These are phyloP conservation scores for Drosophila kuntzei DNA, from an alignment of 2,888 invertebrate species.

Conservation along the genomic window DNA sequence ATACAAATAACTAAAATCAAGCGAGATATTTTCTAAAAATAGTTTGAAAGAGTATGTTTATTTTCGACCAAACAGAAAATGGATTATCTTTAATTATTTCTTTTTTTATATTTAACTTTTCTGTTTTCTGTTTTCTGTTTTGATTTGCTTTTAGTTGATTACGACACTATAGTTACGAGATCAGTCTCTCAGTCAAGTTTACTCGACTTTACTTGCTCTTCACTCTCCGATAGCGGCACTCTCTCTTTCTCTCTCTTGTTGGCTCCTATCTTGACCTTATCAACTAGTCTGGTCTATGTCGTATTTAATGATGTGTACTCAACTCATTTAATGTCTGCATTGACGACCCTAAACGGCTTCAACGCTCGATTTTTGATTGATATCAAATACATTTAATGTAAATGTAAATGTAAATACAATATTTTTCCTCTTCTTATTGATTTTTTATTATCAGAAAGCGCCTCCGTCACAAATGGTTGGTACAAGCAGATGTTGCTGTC, in stretches of 20 bases:
- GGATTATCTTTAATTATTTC: neutral
- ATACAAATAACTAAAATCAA: neutral
- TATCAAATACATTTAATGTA: constrained; percentile 17
- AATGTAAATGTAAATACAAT: constrained; percentile 16
- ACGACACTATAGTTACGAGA: constrained; percentile 34
- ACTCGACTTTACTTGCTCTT: constrained; percentile 38
- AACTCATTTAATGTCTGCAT: constrained; percentile 20
- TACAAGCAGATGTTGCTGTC: constrained; percentile 19
- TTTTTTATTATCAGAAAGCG: constrained; percentile 29
- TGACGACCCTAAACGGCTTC: constrained; percentile 16
- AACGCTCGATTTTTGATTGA: constrained; percentile 27
- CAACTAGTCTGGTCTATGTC: constrained; percentile 26
- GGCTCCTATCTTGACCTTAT: constrained; percentile 44
- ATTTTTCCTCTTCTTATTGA: constrained; percentile 9
- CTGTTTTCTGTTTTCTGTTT: constrained; percentile 38
- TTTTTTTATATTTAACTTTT: neutral
- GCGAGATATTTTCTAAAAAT: constrained; percentile 7
- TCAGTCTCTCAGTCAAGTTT: constrained; percentile 26
- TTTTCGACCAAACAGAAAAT: neutral
- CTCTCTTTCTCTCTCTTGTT: neutral
- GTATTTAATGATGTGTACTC: constrained; percentile 18
- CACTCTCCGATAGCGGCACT: neutral
- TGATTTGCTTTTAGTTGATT: constrained; percentile 21
- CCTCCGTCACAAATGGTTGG: constrained; percentile 31
- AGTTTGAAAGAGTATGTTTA: constrained; percentile 6